Evolutionary conservation across 2,888 invertebrate genomes (phyloP).

Genomic region (Lacanobia oleracea): DNA sequence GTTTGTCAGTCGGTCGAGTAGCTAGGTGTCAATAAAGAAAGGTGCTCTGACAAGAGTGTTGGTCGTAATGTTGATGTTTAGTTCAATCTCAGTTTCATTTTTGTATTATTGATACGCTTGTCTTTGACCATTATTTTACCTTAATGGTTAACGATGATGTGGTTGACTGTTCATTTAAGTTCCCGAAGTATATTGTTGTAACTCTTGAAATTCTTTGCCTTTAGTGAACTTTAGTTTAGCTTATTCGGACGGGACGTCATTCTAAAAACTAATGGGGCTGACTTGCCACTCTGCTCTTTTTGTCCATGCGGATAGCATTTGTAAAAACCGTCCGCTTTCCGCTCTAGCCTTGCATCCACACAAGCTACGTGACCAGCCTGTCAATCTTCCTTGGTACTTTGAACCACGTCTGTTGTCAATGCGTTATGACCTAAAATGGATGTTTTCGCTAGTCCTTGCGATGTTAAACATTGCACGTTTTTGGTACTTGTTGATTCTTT

Average conservation of each 20-base stretch:
- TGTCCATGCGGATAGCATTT: background rate
- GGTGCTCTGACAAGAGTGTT: background rate
- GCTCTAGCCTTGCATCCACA: conserved; percentile 17
- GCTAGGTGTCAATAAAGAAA: background rate
- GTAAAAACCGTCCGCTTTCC: no score
- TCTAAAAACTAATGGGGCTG: no score
- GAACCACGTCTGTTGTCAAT: conserved; percentile 28
- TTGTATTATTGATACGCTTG: background rate
- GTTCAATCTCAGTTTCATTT: background rate
- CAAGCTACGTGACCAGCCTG: conserved; percentile 49
- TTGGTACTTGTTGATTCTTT: conserved; percentile 41
- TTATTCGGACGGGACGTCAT: no score
- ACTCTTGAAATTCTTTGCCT: no score
- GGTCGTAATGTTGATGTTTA: background rate
- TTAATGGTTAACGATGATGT: background rate
- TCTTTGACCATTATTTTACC: background rate
- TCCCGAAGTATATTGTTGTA: no score
- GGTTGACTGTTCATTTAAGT: no score
- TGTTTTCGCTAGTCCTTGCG: conserved; percentile 49
- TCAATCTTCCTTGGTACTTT: conserved; percentile 38
- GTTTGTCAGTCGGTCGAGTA: background rate
- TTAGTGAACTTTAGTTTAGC: no score
- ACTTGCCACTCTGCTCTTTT: background rate
- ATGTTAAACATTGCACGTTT: conserved; percentile 48
- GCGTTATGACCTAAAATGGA: conserved; percentile 62